phyloP scores from a whole-genome alignment of 1,140 invertebrate genomes.

The Leptinotarsa lineolata region DNA sequence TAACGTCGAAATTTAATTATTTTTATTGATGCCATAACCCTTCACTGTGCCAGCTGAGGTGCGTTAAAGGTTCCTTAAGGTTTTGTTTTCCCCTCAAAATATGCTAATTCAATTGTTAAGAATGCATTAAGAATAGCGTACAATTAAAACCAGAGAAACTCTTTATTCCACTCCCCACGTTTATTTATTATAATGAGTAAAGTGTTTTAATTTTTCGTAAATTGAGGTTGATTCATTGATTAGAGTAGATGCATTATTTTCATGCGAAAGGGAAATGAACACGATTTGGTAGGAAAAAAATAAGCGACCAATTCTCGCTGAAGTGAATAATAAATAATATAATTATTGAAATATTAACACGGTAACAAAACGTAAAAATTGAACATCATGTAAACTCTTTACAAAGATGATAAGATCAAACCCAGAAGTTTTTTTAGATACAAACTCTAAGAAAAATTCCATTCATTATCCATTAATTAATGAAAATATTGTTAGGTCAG shows the following conservation, averaged over 20 bases:
- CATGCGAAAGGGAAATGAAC: neutral
- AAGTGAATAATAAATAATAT: no score
- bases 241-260: neutral
- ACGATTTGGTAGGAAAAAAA: no score
- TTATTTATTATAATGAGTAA: neutral
- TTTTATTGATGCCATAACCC: conserved; percentile 2
- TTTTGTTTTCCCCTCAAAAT: neutral
- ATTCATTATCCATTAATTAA: no score
- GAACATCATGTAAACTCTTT: no score
- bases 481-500: no score
- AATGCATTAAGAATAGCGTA: conserved; percentile 7
- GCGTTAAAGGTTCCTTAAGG: neutral
- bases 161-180: neutral
- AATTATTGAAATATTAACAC: no score
- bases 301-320: no score
- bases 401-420: no score
- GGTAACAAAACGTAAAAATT: no score
- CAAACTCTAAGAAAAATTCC: no score
- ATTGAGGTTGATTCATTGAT: neutral
- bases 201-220: neutral
- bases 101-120: conserved; percentile 17
- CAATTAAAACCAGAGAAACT: neutral
- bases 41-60: neutral
- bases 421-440: no score
- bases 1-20: conserved; percentile 9